Conservation (phyloP, 2,113 vertebrate species). For the Quiscalus mexicanus region DNA sequence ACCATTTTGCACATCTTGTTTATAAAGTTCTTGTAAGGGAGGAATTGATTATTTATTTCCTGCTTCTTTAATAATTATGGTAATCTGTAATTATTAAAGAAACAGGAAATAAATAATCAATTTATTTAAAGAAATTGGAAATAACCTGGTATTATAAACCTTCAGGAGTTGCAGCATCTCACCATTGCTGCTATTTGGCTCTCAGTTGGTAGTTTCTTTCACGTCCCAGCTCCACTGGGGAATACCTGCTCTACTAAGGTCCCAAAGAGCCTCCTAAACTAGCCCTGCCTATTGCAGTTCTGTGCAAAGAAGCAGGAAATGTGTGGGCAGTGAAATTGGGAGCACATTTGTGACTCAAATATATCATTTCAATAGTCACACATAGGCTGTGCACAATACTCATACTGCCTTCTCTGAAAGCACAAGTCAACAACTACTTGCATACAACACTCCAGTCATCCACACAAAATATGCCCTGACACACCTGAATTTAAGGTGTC, state of each 20-base stretch:
- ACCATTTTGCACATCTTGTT: not conserved
- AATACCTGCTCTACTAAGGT: not conserved
- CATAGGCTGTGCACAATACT: fast-evolving
- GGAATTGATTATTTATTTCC: not conserved
- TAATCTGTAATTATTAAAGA: not conserved
- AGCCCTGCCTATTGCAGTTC: not conserved
- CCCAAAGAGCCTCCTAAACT: not conserved
- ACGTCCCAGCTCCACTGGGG: not conserved
- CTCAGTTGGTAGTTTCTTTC: not conserved
- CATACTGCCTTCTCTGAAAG: not conserved
- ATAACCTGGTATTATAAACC: not conserved
- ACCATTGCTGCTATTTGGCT: not conserved
- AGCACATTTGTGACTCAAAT: not conserved
- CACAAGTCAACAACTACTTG: not conserved
- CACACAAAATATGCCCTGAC: not conserved
- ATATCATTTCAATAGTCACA: not conserved
- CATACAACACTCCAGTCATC: not conserved
- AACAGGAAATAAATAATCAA: not conserved
- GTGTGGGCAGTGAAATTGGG: not conserved
- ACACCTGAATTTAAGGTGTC: not conserved
- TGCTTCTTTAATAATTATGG: not conserved
- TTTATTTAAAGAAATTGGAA: not conserved
- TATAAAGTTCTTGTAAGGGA: not conserved
- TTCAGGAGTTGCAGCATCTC: not conserved
- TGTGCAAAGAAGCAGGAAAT: not conserved